Evolutionary conservation across 2,113 vertebrate genomes (phyloP).

Genomic region (Panurus biarmicus): DNA sequence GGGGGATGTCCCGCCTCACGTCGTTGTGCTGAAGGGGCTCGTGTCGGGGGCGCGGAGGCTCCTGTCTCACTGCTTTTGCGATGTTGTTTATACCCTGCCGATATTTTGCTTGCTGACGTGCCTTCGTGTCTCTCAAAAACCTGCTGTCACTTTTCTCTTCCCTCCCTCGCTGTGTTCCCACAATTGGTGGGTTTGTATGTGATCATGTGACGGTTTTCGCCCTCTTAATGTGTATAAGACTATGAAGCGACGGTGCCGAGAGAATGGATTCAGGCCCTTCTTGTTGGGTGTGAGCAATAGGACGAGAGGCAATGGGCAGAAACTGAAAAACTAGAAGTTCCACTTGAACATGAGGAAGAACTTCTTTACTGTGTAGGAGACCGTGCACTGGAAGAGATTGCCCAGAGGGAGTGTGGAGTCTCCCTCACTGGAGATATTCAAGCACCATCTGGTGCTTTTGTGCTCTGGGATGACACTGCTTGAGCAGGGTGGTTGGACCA

Average conservation of each 20-base stretch:
- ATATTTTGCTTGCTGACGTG: neutral
- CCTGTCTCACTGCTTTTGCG: neutral
- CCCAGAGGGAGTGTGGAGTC: accelerated
- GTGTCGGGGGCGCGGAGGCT: neutral
- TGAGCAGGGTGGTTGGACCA: neutral
- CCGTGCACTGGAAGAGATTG: too few relatives aligned
- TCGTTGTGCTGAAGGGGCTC: neutral
- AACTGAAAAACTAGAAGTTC: neutral
- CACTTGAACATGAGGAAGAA: neutral
- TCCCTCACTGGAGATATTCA: neutral
- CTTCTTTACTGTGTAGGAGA: too few relatives aligned
- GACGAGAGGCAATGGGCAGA: too few relatives aligned
- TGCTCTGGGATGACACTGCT: neutral
- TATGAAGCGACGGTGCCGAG: neutral
- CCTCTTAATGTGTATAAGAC: accelerated
- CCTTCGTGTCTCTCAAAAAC: neutral
- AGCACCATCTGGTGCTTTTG: neutral
- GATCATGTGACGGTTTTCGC: accelerated
- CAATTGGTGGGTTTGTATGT: accelerated
- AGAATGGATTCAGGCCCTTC: neutral
- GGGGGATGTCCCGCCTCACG: too few relatives aligned
- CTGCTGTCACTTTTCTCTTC: accelerated
- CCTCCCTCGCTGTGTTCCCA: neutral
- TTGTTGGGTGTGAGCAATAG: neutral
- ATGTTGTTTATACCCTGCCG: too few relatives aligned